A percentile compares a stretch with the other conserved stretches of the same genome.
These are phyloP conservation scores for Schizothorax lantsangensis DNA, from an alignment of 2,797 vertebrate genomes.

Conservation along the genomic window DNA sequence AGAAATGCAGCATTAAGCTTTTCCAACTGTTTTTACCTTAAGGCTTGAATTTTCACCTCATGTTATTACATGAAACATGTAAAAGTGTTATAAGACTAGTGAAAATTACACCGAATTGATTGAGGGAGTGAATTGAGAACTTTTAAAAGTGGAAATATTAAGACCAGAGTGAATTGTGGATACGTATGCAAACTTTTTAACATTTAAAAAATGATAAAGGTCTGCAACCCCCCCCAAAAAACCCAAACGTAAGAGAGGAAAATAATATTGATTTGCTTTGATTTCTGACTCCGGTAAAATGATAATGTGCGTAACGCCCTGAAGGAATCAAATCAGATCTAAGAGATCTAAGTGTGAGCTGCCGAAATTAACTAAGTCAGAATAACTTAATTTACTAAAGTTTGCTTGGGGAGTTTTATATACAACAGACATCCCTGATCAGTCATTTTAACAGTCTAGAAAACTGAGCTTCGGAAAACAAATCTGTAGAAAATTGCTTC, in stretches of 20 bases:
- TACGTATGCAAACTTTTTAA: background rate
- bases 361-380: conserved; percentile 26
- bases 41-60: conserved; percentile 15
- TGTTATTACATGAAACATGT: background rate
- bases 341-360: conserved; percentile 33
- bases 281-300: background rate
- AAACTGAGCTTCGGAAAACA: background rate
- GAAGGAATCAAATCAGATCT: background rate
- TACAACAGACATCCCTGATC: conserved; percentile 13
- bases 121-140: background rate
- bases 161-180: background rate
- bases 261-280: background rate
- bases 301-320: conserved; percentile 15
- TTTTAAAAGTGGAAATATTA: background rate
- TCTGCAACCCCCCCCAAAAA: too few relatives aligned
- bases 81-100: background rate
- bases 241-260: background rate
- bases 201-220: background rate
- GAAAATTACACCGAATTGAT: too few relatives aligned
- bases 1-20: background rate
- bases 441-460: conserved; percentile 22
- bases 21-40: conserved; percentile 1
- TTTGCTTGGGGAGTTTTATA: conserved; percentile 13
- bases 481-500: conserved; percentile 15
- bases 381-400: background rate